phyloP scores from a whole-genome alignment of 2,888 invertebrate genomes.

The Crossocerus cetratus region DNA sequence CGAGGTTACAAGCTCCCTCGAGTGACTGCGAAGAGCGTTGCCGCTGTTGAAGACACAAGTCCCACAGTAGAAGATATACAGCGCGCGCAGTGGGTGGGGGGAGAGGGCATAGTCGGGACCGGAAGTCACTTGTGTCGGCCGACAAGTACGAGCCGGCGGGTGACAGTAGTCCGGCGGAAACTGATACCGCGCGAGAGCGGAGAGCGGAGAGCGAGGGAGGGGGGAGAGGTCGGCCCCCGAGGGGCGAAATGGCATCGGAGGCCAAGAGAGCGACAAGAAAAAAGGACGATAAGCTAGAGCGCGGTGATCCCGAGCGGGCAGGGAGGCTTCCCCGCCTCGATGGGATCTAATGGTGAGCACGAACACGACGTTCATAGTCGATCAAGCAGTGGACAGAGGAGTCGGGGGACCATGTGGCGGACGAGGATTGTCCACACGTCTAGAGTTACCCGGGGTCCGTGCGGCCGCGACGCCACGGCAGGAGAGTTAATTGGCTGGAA shows the following conservation, averaged over 20 bases:
- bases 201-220: too few species aligned
- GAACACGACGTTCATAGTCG: conserved; percentile 29
- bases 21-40: background rate
- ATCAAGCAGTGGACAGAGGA: conserved; percentile 6
- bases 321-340: background rate
- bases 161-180: too few species aligned
- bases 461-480: conserved; percentile 60
- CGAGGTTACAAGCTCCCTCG: conserved; percentile 1
- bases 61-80: too few species aligned
- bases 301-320: background rate
- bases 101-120: too few species aligned
- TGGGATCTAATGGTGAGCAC: conserved; percentile 16
- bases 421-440: conserved; percentile 66
- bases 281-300: background rate
- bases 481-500: conserved; percentile 74
- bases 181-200: too few species aligned
- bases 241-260: too few species aligned
- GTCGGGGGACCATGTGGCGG: conserved; percentile 67
- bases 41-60: too few species aligned
- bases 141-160: too few species aligned
- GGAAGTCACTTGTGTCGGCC: too few species aligned
- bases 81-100: too few species aligned
- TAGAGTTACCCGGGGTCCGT: conserved; percentile 69
- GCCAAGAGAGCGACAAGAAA: too few species aligned
- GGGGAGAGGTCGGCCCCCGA: too few species aligned